Base-by-base conservation (phyloP, 2,113 vertebrate species). In the Apistogramma diplotaenia region DNA sequence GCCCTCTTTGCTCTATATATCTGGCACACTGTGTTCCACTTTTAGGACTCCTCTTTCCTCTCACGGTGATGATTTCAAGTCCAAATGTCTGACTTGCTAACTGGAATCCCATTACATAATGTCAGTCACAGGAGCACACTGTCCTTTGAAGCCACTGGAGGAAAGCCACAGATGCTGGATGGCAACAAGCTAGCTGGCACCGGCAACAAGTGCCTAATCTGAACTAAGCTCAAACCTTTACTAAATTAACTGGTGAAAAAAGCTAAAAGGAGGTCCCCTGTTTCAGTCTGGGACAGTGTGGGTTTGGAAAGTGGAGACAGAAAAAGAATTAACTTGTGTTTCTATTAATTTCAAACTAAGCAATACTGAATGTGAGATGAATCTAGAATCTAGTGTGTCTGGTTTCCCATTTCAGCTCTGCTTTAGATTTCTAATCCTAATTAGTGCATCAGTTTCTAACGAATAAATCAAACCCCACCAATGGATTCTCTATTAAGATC, bases 401-500 rank as follows among this genome's bases (percentile, higher is more conserved):
- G 10, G 10, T 18, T 13, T 16, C 55, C 2, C 3, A 21, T 23
- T 72, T 55, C 6, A 58, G 62, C 25, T 35, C 51, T 15, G 33
- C 23, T 67, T 61, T 1, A 19, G 31, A 29, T 65, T 56, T 60
- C 13, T 27, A 16, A n/a, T 62, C 53, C 53, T 56, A 16, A 59
- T 72, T 67, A 1, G 4, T 2, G 59, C 23, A 46, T 23, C 40
- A 1, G 57, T 37, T 76, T 70, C 55, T 33, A 62, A 51, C 18
- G 51, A 46, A 46, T 65, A 46, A 76, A 12, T 46, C 9, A 43
- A 55, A 76, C 40, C 74, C 62, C 33, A 35, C 71, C 74, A 55
- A 71, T 54, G 61, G 57, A 62, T 23, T 73, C 1, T 85, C 79
- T 10, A 15, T 79, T 71, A 84, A 78, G 59, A 78, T 49, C 65